phyloP scores from a whole-genome alignment of 1,140 invertebrate genomes.

The Penaeus chinensis region DNA sequence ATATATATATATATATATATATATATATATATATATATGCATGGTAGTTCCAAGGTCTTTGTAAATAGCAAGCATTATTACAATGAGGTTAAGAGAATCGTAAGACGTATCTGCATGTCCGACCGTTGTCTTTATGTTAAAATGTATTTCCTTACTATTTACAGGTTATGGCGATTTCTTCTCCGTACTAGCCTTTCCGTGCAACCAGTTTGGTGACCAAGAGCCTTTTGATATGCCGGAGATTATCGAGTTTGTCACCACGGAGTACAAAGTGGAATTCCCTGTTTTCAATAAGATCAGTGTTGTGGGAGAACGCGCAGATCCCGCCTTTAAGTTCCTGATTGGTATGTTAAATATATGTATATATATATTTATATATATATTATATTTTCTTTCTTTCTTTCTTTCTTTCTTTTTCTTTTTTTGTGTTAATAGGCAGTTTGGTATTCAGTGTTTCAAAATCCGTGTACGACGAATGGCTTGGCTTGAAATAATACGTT shows the following conservation, averaged over 20 bases:
- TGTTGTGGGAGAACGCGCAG: constrained; percentile 73
- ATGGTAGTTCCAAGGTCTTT: too few relatives aligned
- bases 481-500: too few relatives aligned
- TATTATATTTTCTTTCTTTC: background rate
- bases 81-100: too few relatives aligned
- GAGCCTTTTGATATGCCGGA: constrained; percentile 68
- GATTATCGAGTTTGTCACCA: constrained; percentile 68
- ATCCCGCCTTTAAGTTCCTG: constrained; percentile 72
- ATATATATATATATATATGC: too few relatives aligned
- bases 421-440: background rate
- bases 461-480: too few relatives aligned
- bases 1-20: too few relatives aligned
- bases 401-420: background rate
- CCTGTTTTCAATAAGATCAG: constrained; percentile 72
- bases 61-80: too few relatives aligned
- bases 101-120: too few relatives aligned
- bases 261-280: constrained; percentile 69
- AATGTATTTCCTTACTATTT: background rate
- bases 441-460: too few relatives aligned
- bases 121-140: too few relatives aligned
- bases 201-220: constrained; percentile 75
- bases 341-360: constrained; percentile 67
- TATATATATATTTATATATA: background rate
- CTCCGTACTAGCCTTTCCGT: constrained; percentile 72
- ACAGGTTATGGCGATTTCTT: constrained; percentile 65